Evolutionary conservation across 2,888 invertebrate species (phyloP).

Genomic region (Melinaea menophilus): DNA sequence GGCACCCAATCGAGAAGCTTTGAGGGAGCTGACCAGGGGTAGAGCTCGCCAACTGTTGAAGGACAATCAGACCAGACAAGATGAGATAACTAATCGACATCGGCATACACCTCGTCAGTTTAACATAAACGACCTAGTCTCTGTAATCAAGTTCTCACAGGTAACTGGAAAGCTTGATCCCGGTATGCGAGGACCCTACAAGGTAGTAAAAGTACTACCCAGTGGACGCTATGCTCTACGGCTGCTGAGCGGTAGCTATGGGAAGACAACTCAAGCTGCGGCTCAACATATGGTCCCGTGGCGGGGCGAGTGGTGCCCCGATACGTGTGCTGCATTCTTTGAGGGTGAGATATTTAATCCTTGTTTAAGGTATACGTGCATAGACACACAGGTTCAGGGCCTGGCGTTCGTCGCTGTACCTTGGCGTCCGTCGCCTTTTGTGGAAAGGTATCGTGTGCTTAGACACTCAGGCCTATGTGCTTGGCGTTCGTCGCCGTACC

Average conservation of each 20-base stretch:
- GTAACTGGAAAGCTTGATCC: conserved; percentile 28
- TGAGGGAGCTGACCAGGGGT: too few relatives aligned
- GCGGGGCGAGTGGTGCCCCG: conserved; percentile 30
- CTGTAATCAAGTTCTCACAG: not conserved
- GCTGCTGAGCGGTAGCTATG: conserved; percentile 27
- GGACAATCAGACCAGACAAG: too few relatives aligned
- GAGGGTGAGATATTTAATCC: conserved; percentile 10
- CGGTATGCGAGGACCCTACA: conserved; percentile 32
- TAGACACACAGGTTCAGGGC: conserved; percentile 8
- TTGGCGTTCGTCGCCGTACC: too few relatives aligned
- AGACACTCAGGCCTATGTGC: too few relatives aligned
- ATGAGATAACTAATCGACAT: too few relatives aligned
- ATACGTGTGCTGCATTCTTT: conserved; percentile 21
- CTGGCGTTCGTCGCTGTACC: not conserved
- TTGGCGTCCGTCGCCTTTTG: too few relatives aligned
- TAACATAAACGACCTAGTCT: too few relatives aligned
- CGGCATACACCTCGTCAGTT: too few relatives aligned
- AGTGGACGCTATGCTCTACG: conserved; percentile 24
- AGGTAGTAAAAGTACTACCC: conserved; percentile 11
- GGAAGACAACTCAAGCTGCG: conserved; percentile 31
- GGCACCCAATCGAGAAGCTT: too few relatives aligned
- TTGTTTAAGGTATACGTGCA: conserved; percentile 6
- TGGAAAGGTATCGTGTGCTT: too few relatives aligned
- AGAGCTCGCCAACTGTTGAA: too few relatives aligned
- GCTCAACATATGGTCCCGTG: conserved; percentile 30